Evolutionary conservation across 2,113 vertebrate species (phyloP).

Genomic region (Prionailurus bengalensis): DNA sequence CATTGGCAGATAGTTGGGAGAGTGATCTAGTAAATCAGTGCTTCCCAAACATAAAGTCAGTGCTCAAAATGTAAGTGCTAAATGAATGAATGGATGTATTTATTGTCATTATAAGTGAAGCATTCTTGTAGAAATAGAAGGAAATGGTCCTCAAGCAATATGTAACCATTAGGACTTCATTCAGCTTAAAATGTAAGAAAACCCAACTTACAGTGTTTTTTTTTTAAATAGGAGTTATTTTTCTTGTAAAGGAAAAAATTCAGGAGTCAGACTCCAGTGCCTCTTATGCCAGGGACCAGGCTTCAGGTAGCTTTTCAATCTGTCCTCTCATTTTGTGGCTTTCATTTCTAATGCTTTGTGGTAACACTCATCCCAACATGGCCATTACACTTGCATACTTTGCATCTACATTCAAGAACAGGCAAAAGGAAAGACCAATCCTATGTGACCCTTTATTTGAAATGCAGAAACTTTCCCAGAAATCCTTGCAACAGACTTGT

Average conservation of each 20-base stretch:
- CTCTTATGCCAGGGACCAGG: not conserved
- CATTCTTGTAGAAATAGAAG: not conserved
- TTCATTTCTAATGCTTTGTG: not conserved
- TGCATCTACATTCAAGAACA: not conserved
- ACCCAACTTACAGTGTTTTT: not conserved
- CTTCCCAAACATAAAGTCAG: not conserved
- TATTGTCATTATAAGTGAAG: not conserved
- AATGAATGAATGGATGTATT: not conserved
- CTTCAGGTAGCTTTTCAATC: not conserved
- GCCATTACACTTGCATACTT: not conserved
- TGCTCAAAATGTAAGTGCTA: not conserved
- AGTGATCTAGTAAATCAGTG: not conserved
- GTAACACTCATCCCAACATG: not conserved
- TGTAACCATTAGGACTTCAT: not conserved
- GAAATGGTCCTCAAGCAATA: not conserved
- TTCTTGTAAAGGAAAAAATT: not conserved
- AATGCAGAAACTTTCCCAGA: not conserved
- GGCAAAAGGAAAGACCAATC: not conserved
- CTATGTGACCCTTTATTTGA: not conserved
- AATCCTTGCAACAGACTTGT: not conserved
- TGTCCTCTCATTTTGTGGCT: not conserved
- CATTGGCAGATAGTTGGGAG: not conserved
- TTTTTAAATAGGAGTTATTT: not conserved
- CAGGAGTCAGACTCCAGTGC: rapidly evolving
- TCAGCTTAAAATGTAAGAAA: not conserved